These are phyloP conservation scores for Drosophila neocordata DNA, from an alignment of 1,140 invertebrate genomes.

Conservation along the genomic window DNA sequence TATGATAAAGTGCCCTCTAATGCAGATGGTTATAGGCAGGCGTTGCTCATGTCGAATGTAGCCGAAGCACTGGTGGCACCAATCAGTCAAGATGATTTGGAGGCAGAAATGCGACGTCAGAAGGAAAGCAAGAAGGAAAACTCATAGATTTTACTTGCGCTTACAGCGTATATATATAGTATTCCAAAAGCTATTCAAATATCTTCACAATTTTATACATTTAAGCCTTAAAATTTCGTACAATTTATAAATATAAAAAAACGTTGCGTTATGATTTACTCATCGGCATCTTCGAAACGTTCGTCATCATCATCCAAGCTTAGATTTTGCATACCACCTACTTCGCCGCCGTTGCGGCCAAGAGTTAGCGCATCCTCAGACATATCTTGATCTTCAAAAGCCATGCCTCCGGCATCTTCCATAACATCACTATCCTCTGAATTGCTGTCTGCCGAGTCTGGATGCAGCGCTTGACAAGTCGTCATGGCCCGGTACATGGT, in stretches of 20 bases:
- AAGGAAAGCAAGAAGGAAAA: slow-evolving; percentile 42
- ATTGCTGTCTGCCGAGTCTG: slow-evolving; percentile 77
- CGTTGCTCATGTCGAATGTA: slow-evolving; percentile 88
- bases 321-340: slow-evolving; percentile 69
- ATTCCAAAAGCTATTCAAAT: slow-evolving; percentile 73
- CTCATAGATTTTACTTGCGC: slow-evolving; percentile 45
- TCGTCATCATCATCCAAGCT: slow-evolving; percentile 75
- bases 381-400: slow-evolving; percentile 64
- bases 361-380: slow-evolving; percentile 56
- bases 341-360: slow-evolving; percentile 54
- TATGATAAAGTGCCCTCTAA: slow-evolving; percentile 88
- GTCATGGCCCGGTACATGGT: slow-evolving; percentile 77
- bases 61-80: slow-evolving; percentile 84
- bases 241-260: slow-evolving; percentile 30
- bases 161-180: slow-evolving; percentile 70
- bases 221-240: slow-evolving; percentile 64
- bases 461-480: slow-evolving; percentile 76
- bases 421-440: slow-evolving; percentile 75
- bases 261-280: slow-evolving; percentile 55
- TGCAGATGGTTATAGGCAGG: slow-evolving; percentile 86
- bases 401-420: slow-evolving; percentile 63
- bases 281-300: slow-evolving; percentile 79
- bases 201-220: slow-evolving; percentile 50
- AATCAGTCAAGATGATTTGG: slow-evolving; percentile 40
- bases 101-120: slow-evolving; percentile 46